phyloP scores from a whole-genome alignment of 2,888 invertebrate species.

The Philopedon plagiatum region DNA sequence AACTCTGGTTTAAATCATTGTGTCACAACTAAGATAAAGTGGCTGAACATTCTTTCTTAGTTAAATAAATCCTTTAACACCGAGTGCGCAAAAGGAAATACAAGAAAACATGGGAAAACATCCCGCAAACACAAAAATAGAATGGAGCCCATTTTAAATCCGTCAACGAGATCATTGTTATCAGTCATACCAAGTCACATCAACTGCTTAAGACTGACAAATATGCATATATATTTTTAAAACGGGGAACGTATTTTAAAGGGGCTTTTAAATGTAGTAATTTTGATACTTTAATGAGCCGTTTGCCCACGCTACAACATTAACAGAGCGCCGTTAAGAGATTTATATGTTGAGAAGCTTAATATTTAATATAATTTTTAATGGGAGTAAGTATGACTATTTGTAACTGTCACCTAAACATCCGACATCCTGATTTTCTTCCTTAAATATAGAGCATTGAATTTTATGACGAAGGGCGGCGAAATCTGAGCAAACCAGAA shows the following conservation, averaged over 20 bases:
- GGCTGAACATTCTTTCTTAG: constrained; percentile 14
- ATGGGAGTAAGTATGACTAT: too few species aligned
- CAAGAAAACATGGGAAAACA: constrained; percentile 6
- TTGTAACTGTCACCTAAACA: too few species aligned
- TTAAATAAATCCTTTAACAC: constrained; percentile 27
- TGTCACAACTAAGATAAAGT: constrained; percentile 26
- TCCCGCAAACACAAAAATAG: constrained; percentile 21
- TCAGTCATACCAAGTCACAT: constrained; percentile 21
- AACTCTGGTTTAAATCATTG: constrained; percentile 16
- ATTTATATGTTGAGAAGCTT: too few species aligned
- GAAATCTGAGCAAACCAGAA: too few species aligned
- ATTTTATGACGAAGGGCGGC: too few species aligned
- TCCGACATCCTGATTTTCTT: too few species aligned
- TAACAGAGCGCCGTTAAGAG: too few species aligned
- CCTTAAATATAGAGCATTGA: too few species aligned
- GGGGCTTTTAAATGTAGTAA: neutral
- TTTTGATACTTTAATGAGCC: neutral
- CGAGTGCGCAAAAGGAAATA: constrained; percentile 17
- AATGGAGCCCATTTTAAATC: constrained; percentile 19
- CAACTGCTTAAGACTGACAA: constrained; percentile 16
- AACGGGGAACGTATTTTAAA: neutral
- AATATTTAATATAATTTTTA: too few species aligned
- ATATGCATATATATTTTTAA: constrained; percentile 23
- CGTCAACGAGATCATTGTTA: constrained; percentile 27
- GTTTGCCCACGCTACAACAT: neutral